A percentile compares a stretch with the other conserved stretches of the same genome.
phyloP scores from a whole-genome alignment of 2,888 invertebrate genomes.

The Callosobruchus maculatus region DNA sequence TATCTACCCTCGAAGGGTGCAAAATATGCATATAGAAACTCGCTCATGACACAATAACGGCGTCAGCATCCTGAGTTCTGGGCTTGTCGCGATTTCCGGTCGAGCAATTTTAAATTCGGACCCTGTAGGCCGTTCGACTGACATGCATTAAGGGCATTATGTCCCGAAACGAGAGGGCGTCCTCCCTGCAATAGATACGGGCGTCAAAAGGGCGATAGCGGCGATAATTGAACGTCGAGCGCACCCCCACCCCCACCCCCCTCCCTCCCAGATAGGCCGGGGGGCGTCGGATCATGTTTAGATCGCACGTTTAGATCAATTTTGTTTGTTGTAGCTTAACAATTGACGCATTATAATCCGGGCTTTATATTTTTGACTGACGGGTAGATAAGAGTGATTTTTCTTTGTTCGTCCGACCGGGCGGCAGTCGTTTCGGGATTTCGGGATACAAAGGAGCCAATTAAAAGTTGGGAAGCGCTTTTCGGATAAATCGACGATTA shows the following conservation, averaged over 20 bases:
- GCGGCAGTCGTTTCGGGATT: conserved; percentile 33
- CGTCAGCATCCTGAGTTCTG: not conserved
- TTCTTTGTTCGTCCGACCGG: conserved; percentile 34
- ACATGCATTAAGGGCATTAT: conserved; percentile 34
- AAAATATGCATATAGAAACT: not conserved
- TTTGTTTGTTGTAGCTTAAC: conserved; percentile 50
- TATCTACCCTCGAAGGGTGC: not conserved
- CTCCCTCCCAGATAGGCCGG: not conserved
- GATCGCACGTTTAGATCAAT: conserved; percentile 50
- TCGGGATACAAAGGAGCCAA: conserved; percentile 15
- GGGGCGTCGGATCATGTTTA: conserved; percentile 44
- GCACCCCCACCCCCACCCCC: conserved; percentile 27
- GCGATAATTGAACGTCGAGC: conserved; percentile 45
- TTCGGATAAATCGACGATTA: not conserved
- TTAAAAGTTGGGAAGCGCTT: not conserved
- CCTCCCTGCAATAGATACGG: conserved; percentile 36
- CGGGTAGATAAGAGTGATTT: conserved; percentile 42
- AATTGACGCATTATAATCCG: conserved; percentile 49
- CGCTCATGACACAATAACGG: not conserved
- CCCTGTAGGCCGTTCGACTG: conserved; percentile 14
- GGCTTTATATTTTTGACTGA: conserved; percentile 43
- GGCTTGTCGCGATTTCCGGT: conserved; percentile 20
- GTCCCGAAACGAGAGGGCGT: conserved; percentile 42
- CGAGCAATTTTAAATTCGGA: conserved; percentile 26
- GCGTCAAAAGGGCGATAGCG: conserved; percentile 43